These are phyloP conservation scores for Tokudaia muenninki DNA, from an alignment of 2,797 vertebrate genomes.

Conservation along the genomic window DNA sequence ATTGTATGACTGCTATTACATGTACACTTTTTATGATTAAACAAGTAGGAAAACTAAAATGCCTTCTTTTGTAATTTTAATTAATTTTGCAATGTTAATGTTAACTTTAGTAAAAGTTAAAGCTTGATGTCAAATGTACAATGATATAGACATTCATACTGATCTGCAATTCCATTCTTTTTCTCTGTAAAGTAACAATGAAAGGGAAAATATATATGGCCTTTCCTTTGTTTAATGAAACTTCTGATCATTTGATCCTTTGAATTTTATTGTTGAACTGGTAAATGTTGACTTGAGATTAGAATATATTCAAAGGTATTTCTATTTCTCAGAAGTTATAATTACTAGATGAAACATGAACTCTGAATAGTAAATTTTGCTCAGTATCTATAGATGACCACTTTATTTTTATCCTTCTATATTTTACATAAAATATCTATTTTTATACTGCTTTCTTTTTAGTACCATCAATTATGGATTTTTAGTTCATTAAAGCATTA, in stretches of 20 bases:
- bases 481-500: neutral
- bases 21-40: neutral
- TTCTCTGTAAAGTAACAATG: neutral
- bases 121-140: neutral
- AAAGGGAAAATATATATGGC: neutral
- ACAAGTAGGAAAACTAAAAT: neutral
- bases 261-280: neutral
- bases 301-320: neutral
- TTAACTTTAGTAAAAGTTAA: neutral
- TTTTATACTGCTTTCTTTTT: neutral
- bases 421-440: neutral
- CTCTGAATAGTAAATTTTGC: neutral
- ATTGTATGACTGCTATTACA: neutral
- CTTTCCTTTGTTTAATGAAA: neutral
- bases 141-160: accelerated
- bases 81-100: neutral
- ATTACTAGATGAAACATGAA: neutral
- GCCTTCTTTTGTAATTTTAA: neutral
- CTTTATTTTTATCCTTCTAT: neutral
- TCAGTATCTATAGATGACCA: neutral
- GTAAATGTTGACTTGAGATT: neutral
- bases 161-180: neutral
- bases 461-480: neutral
- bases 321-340: neutral
- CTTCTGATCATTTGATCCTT: neutral